A percentile compares a stretch with the other conserved stretches of the same genome.
Conservation (phyloP, 2,113 vertebrate species). For the Ophiodon elongatus region DNA sequence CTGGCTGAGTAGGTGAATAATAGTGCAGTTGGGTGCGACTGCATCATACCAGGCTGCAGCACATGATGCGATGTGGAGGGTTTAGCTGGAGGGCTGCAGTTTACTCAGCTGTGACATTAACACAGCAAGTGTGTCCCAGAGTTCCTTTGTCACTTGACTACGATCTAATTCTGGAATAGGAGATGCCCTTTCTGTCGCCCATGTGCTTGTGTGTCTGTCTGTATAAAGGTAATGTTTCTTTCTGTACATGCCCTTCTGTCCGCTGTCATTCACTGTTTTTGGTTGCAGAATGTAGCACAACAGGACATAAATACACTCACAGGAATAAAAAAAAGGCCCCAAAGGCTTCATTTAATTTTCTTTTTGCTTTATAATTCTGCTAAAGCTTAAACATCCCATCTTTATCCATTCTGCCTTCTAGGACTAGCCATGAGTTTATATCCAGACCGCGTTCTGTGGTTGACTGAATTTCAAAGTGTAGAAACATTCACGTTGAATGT, state of each 20-base stretch:
- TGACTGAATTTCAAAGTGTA: slow-evolving; percentile 13
- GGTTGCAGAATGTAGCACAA: background rate
- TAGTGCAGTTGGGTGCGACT: slow-evolving; percentile 12
- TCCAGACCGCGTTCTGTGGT: slow-evolving; percentile 11
- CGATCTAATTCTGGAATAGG: slow-evolving; percentile 76
- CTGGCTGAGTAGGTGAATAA: slow-evolving; percentile 38
- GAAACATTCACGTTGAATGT: slow-evolving; percentile 12
- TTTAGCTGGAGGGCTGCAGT: slow-evolving; percentile 62
- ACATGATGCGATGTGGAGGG: slow-evolving; percentile 70
- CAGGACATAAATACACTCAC: background rate
- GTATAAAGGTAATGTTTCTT: background rate
- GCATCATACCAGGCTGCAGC: slow-evolving; percentile 60
- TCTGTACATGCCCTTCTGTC: background rate
- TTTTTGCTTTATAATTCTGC: background rate
- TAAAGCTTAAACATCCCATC: background rate
- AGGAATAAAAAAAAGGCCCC: no score
- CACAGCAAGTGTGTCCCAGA: slow-evolving; percentile 60
- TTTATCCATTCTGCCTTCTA: background rate
- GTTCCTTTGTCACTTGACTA: slow-evolving; percentile 84
- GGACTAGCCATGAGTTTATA: background rate
- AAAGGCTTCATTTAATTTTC: no score
- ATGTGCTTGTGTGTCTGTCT: slow-evolving; percentile 20
- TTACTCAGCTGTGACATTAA: slow-evolving; percentile 70
- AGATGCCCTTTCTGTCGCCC: slow-evolving; percentile 66
- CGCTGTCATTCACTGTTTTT: background rate